Evolutionary conservation across 1,140 invertebrate species (phyloP).

Genomic region (Gryllus bimaculatus): DNA sequence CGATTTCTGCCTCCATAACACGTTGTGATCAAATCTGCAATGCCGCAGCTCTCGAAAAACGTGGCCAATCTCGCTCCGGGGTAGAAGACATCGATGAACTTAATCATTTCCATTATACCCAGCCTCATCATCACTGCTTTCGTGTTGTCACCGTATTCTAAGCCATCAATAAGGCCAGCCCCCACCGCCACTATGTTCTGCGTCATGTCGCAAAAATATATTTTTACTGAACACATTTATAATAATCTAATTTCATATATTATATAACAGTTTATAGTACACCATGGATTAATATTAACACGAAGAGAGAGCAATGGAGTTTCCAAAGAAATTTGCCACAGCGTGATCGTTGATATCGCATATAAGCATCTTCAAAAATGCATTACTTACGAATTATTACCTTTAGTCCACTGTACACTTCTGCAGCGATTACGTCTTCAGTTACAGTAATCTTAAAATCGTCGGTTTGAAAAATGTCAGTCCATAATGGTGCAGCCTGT

Average conservation of each 20-base stretch:
- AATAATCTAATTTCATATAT: background rate
- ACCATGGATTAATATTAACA: too few relatives aligned
- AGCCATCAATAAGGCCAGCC: constrained; percentile 94
- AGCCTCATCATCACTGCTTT: constrained; percentile 97
- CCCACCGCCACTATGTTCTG: constrained; percentile 98
- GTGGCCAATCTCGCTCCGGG: constrained; percentile 77
- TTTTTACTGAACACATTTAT: background rate
- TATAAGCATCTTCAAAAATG: too few relatives aligned
- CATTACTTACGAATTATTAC: constrained; percentile 38
- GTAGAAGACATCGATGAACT: constrained; percentile 84
- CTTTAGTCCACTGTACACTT: constrained; percentile 97
- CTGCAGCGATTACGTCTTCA: constrained; percentile 90
- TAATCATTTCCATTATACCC: constrained; percentile 96
- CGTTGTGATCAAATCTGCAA: constrained; percentile 97
- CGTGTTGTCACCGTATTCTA: constrained; percentile 93
- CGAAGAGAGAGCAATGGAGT: too few relatives aligned
- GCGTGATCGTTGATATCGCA: too few relatives aligned
- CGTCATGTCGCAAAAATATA: constrained; percentile 29
- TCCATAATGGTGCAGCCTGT: constrained; percentile 65
- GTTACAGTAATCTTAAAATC: constrained; percentile 96
- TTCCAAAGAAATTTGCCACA: too few relatives aligned
- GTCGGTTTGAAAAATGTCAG: constrained; percentile 85
- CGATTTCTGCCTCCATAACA: constrained; percentile 97
- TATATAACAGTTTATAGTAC: background rate
- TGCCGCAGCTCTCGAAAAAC: constrained; percentile 98